Conservation (phyloP, 2,888 invertebrate genomes). For the Galerucella calmariensis region DNA sequence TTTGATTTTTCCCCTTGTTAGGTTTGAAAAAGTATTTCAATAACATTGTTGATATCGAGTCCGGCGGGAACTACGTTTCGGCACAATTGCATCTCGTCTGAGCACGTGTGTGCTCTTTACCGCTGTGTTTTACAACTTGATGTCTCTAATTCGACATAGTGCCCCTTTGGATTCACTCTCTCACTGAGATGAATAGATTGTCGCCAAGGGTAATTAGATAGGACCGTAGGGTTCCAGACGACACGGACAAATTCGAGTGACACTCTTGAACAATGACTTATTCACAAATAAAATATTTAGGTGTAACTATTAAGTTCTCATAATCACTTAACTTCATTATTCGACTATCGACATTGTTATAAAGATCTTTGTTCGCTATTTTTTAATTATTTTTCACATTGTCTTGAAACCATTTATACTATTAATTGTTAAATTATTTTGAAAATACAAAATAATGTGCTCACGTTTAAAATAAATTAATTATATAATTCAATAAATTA, state of each 20-base stretch:
- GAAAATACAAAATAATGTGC: not conserved
- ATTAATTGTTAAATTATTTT: no score
- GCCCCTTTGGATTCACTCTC: constrained; percentile 43
- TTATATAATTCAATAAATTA: not conserved
- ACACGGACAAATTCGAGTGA: constrained; percentile 63
- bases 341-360: not conserved
- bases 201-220: constrained; percentile 60
- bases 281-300: constrained; percentile 46
- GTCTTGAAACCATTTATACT: no score
- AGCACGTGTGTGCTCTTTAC: constrained; percentile 55
- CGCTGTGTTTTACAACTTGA: constrained; percentile 53
- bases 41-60: constrained; percentile 57
- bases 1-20: constrained; percentile 52
- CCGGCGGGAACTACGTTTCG: constrained; percentile 49
- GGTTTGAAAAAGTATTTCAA: constrained; percentile 55
- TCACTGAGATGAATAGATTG: constrained; percentile 53
- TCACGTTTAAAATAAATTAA: not conserved
- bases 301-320: constrained; percentile 27
- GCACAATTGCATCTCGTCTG: constrained; percentile 48
- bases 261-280: constrained; percentile 61
- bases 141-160: constrained; percentile 51
- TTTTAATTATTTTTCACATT: no score
- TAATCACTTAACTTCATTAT: constrained; percentile 23
- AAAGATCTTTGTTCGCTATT: not conserved
- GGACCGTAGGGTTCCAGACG: constrained; percentile 56